Evolutionary conservation across 2,888 invertebrate genomes (phyloP).

Genomic region (Nemotelus nigrinus): DNA sequence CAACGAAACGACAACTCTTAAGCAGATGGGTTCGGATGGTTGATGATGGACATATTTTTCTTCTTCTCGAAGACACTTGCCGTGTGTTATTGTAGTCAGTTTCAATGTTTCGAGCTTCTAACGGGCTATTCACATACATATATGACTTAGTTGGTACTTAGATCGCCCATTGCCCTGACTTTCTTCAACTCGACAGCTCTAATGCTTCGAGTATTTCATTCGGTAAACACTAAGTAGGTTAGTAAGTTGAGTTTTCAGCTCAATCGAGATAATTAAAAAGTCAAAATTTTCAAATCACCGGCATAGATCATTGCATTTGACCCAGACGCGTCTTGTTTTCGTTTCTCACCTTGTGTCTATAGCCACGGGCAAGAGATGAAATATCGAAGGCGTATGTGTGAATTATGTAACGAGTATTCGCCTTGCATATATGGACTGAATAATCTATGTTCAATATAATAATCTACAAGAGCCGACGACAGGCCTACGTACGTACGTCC

Average conservation of each 20-base stretch:
- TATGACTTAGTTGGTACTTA: too few relatives aligned
- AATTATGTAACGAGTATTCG: conserved; percentile 20
- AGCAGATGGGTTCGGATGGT: too few relatives aligned
- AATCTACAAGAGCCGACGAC: too few relatives aligned
- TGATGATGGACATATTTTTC: not conserved
- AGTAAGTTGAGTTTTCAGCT: conserved; percentile 20
- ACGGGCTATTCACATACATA: not conserved
- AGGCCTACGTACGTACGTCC: too few relatives aligned
- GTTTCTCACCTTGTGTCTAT: conserved; percentile 2
- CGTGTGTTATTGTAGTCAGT: not conserved
- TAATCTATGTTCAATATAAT: too few relatives aligned
- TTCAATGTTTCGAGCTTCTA: conserved; percentile 28
- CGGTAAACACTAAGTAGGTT: conserved; percentile 23
- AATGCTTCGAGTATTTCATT: not conserved
- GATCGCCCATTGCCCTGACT: conserved; percentile 1
- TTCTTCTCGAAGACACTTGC: conserved; percentile 32
- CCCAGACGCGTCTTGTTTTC: conserved; percentile 34
- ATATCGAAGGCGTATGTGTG: conserved; percentile 36
- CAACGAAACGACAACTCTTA: too few relatives aligned
- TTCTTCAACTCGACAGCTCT: not conserved
- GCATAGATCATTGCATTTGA: conserved; percentile 23
- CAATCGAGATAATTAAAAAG: not conserved
- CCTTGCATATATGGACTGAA: too few relatives aligned
- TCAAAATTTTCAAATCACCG: not conserved
- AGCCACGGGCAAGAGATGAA: conserved; percentile 16